Evolutionary conservation across 2,797 vertebrate genomes (phyloP), one percentile per base, ranked within the genome.

Genomic region (Staurois parvus): DNA sequence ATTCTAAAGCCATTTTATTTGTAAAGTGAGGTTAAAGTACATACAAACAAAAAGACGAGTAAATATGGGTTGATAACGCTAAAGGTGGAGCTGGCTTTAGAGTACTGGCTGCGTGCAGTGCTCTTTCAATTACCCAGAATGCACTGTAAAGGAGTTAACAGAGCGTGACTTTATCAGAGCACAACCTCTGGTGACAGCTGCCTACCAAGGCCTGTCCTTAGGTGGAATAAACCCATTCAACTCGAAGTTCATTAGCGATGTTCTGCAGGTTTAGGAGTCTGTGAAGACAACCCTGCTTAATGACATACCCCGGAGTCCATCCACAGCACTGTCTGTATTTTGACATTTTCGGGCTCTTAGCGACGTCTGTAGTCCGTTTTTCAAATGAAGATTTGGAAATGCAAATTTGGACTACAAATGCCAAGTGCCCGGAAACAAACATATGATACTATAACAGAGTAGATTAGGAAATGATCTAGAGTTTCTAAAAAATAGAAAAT

Each of bases 161-260:
- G 85, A 87, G 85, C 85, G 62, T 87, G 81, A 79, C 59, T 30
- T 26, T 59, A 75, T 83, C 69, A 62, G 81, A 87, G 76, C 76
- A 59, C 69, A 79, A 87, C 76, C 76, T 69, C 76, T 83, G 76
- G 81, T 87, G 85, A 87, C 81, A 84, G 85, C 85, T 84, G 85
- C 80, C 85, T 79, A 86, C 67, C 80, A 86, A 42, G 13, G 85
- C 74, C 76, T 87, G 30, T 87, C 85, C 85, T 87, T 68, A 81
- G 85, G 85, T 83, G 62, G 69, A 83, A 87, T 87, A 87, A 83
- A 84, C 59, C 48, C 76, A 87, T 79, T 79, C 80, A 73, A 76
- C 81, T 86, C 32, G 62, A 79, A 87, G 85, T 45, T 74, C 76
- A 87, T 87, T 87, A 75, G 76, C 52, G 68, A 86, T 83, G 76